Evolutionary conservation across 2,113 vertebrate species (phyloP).

Genomic region (Sarotherodon lohbergeri): DNA sequence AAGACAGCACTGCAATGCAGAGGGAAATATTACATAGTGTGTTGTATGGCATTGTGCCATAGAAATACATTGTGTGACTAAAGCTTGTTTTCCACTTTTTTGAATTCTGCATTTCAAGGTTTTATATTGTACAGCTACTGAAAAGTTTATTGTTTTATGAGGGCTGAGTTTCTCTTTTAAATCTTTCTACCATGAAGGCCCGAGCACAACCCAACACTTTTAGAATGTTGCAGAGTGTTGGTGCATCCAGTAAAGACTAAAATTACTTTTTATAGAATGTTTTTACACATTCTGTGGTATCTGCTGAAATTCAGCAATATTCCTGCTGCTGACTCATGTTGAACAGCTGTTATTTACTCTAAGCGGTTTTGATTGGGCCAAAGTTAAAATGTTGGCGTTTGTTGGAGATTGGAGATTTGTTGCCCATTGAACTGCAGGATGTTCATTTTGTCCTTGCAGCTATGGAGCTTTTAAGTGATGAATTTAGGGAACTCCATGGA

Average conservation of each 20-base stretch:
- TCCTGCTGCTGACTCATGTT: not conserved
- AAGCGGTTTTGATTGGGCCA: not conserved
- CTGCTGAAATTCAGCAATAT: not conserved
- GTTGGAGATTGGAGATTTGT: not conserved
- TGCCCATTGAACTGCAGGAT: not conserved
- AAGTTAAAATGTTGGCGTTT: not conserved
- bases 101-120: not conserved
- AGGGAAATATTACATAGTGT: not conserved
- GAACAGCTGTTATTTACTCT: not conserved
- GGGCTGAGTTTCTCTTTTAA: not conserved
- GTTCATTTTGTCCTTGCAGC: not conserved
- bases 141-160: not conserved
- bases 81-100: not conserved
- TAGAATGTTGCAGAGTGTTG: not conserved
- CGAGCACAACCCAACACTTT: not conserved
- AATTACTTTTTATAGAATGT: not conserved
- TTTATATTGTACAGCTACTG: not conserved
- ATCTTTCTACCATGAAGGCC: not conserved
- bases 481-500: not conserved
- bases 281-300: not conserved
- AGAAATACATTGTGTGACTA: not conserved
- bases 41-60: not conserved
- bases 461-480: not conserved
- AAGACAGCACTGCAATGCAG: constrained; percentile 29
- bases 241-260: not conserved